A percentile compares a stretch with the other conserved stretches of the same genome.
These are phyloP conservation scores for Oryzias curvinotus DNA, from an alignment of 2,113 vertebrate species.

Conservation along the genomic window DNA sequence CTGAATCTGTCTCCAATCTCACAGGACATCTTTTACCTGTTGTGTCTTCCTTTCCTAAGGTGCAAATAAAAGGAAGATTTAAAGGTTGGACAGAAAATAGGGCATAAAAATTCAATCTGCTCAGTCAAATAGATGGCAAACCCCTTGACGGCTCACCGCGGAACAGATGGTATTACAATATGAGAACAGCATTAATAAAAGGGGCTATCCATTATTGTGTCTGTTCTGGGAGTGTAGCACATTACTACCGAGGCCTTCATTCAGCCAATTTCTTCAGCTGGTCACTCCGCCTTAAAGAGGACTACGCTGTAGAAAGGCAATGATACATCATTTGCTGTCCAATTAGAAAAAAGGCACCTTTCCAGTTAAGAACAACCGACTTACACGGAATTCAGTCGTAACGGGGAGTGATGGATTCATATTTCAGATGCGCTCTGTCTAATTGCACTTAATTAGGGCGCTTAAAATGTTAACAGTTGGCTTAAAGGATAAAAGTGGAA, in stretches of 20 bases:
- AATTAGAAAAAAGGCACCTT: neutral
- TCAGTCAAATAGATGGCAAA: slow-evolving; percentile 56
- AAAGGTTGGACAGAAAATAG: slow-evolving; percentile 14
- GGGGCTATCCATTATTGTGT: slow-evolving; percentile 48
- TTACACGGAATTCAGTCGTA: too few species aligned
- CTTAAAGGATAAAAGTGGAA: slow-evolving; percentile 33
- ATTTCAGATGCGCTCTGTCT: slow-evolving; percentile 59
- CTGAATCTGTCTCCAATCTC: neutral
- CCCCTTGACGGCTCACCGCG: slow-evolving; percentile 39
- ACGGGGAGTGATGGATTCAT: slow-evolving; percentile 50
- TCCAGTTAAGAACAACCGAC: too few species aligned
- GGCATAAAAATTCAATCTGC: slow-evolving; percentile 55
- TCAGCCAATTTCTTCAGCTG: slow-evolving; percentile 62
- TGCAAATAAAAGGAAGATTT: slow-evolving; percentile 12
- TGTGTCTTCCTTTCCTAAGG: slow-evolving; percentile 7
- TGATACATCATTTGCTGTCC: slow-evolving; percentile 14
- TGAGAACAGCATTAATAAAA: slow-evolving; percentile 65
- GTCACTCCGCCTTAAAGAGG: slow-evolving; percentile 39
- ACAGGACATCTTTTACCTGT: neutral
- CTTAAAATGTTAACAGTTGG: slow-evolving; percentile 60
- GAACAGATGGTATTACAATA: slow-evolving; percentile 72
- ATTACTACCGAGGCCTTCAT: slow-evolving; percentile 28
- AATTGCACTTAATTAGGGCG: slow-evolving; percentile 64
- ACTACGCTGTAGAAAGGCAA: neutral
- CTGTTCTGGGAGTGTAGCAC: slow-evolving; percentile 42